These are phyloP conservation scores for Plecturocebus donacophilus DNA, from an alignment of 2,113 vertebrate species.

Conservation along the genomic window DNA sequence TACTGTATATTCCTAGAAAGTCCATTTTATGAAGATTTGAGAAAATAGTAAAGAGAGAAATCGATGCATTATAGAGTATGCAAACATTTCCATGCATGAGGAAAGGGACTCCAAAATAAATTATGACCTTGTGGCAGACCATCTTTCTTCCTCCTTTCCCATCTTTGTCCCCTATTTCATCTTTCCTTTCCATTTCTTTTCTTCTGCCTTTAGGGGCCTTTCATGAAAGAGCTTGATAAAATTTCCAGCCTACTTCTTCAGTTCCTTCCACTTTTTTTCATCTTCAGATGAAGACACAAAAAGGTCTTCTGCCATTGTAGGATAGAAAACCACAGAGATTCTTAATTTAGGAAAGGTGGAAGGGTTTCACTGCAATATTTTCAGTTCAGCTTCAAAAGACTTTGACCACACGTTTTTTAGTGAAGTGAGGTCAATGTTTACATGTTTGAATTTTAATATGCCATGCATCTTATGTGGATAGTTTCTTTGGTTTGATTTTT, in stretches of 20 bases:
- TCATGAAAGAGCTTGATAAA: neutral
- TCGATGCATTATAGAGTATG: neutral
- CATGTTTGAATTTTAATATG: neutral
- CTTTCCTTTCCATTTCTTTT: neutral
- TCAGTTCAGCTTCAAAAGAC: neutral
- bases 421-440: neutral
- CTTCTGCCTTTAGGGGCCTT: neutral
- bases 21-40: neutral
- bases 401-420: neutral
- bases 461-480: neutral
- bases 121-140: neutral
- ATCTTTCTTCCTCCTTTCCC: fast-evolving
- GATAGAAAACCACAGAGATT: neutral
- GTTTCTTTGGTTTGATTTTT: neutral
- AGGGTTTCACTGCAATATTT: neutral
- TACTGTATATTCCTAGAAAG: neutral
- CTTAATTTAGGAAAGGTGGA: neutral
- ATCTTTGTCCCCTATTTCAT: fast-evolving
- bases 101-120: neutral
- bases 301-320: neutral
- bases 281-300: neutral
- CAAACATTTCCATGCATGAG: neutral
- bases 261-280: neutral
- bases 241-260: neutral
- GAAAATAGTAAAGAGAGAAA: neutral